Conservation (phyloP, 2,888 invertebrate genomes). For the Stomorhina lunata region DNA sequence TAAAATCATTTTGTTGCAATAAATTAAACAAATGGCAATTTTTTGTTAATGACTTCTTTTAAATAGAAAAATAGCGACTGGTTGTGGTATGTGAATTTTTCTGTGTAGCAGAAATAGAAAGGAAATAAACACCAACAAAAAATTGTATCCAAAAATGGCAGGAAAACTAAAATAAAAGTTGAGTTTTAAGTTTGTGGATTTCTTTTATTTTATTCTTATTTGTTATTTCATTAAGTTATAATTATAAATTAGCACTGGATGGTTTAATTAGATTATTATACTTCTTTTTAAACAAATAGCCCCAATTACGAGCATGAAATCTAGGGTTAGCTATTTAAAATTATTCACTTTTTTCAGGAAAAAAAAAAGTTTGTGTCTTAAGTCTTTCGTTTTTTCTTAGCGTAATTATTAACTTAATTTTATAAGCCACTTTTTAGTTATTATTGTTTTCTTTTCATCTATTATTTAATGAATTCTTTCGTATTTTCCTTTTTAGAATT, state of each 20-base stretch:
- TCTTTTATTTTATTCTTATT: not conserved
- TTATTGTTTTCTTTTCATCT: not conserved
- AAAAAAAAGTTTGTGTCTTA: conserved; percentile 68
- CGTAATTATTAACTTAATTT: not conserved
- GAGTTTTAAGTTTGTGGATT: not conserved
- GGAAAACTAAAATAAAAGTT: not conserved
- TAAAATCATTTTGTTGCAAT: conserved; percentile 76
- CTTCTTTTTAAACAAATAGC: conserved; percentile 52
- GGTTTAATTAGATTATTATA: not conserved
- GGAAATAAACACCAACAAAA: conserved; percentile 54
- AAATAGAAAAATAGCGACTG: conserved; percentile 59
- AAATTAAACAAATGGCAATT: conserved; percentile 67
- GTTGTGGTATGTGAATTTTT: conserved; percentile 19
- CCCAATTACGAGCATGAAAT: conserved; percentile 66
- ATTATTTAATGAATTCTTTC: not conserved
- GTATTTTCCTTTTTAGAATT: conserved; percentile 13
- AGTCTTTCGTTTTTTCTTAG: conserved; percentile 68
- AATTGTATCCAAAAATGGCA: conserved; percentile 71
- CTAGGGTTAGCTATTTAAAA: not conserved
- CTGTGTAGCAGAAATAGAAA: conserved; percentile 17
- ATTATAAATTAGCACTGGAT: conserved; percentile 45
- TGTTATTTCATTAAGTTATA: not conserved
- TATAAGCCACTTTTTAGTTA: not conserved
- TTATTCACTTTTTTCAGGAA: not conserved
- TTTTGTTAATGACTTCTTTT: conserved; percentile 72